Percentiles rank a stretch among this genome's conserved stretches.
These are phyloP conservation scores for Drosophila malerkotliana DNA, from an alignment of 1,140 invertebrate species.

Conservation along the genomic window DNA sequence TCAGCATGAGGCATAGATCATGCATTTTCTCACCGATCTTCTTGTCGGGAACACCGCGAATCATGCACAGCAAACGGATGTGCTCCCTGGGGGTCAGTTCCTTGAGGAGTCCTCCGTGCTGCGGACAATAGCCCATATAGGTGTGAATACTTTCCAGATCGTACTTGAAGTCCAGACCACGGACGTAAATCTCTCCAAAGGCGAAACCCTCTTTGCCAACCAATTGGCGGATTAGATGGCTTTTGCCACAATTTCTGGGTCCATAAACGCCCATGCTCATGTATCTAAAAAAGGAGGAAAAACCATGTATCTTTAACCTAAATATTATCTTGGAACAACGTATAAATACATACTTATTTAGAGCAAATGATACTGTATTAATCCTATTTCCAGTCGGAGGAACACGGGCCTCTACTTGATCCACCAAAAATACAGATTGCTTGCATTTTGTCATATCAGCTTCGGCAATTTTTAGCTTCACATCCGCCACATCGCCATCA, in stretches of 20 bases:
- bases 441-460: slow-evolving; percentile 62
- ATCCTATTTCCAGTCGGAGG: slow-evolving; percentile 37
- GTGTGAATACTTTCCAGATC: slow-evolving; percentile 54
- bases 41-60: slow-evolving; percentile 57
- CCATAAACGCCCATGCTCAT: slow-evolving; percentile 75
- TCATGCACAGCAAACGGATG: slow-evolving; percentile 68
- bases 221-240: slow-evolving; percentile 63
- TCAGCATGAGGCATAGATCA: slow-evolving; percentile 64
- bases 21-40: slow-evolving; percentile 67
- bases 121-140: slow-evolving; percentile 70
- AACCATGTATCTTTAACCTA: too few relatives aligned
- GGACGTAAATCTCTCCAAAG: slow-evolving; percentile 75
- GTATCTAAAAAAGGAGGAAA: slow-evolving; percentile 33
- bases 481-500: slow-evolving; percentile 72
- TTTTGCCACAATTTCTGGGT: slow-evolving; percentile 58
- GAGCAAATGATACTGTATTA: slow-evolving; percentile 68
- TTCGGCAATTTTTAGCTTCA: slow-evolving; percentile 67
- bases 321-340: too few relatives aligned
- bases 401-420: slow-evolving; percentile 66
- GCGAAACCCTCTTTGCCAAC: slow-evolving; percentile 67
- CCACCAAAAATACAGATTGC: slow-evolving; percentile 67
- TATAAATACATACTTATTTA: slow-evolving; percentile 64
- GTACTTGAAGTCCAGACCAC: slow-evolving; percentile 68
- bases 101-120: slow-evolving; percentile 47
- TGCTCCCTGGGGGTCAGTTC: slow-evolving; percentile 64